phyloP scores from a whole-genome alignment of 2,888 invertebrate genomes.

The Pediacus dermestoides region DNA sequence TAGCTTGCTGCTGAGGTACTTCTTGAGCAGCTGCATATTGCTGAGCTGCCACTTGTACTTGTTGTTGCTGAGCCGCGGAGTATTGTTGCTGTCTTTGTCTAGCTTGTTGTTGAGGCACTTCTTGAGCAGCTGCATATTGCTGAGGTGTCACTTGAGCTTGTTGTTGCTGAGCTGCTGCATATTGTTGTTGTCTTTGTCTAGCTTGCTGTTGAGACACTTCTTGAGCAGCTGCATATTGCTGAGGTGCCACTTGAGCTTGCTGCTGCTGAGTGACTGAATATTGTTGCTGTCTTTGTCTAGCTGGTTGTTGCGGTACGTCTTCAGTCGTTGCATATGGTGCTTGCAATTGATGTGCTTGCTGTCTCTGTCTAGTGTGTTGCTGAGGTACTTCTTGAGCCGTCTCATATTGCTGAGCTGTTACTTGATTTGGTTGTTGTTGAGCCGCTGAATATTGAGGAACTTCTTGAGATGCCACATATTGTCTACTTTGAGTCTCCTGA shows the following conservation, averaged over 20 bases:
- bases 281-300: conserved; percentile 5
- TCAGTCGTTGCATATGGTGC: conserved; percentile 9
- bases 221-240: conserved; percentile 9
- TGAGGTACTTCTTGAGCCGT: conserved; percentile 4
- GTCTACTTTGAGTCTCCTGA: conserved; percentile 6
- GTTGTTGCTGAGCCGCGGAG: conserved; percentile 4
- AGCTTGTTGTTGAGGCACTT: neutral
- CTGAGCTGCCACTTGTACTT: conserved; percentile 4
- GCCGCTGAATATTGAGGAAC: neutral
- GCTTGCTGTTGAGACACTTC: neutral
- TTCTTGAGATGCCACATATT: conserved; percentile 6
- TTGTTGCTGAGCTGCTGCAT: conserved; percentile 3
- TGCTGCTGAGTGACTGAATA: conserved; percentile 1
- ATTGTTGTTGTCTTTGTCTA: conserved; percentile 6
- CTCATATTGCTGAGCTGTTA: conserved; percentile 8
- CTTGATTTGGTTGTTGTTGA: conserved; percentile 2
- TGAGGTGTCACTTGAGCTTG: conserved; percentile 5
- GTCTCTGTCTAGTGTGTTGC: conserved; percentile 4
- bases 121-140: conserved; percentile 8
- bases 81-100: conserved; percentile 5
- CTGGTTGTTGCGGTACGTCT: conserved; percentile 2
- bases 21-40: conserved; percentile 11
- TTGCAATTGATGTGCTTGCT: neutral
- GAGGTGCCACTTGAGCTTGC: conserved; percentile 2
- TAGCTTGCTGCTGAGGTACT: conserved; percentile 10